These are phyloP conservation scores for Bradypodion ventrale DNA, from an alignment of 2,797 vertebrate genomes.

Conservation along the genomic window DNA sequence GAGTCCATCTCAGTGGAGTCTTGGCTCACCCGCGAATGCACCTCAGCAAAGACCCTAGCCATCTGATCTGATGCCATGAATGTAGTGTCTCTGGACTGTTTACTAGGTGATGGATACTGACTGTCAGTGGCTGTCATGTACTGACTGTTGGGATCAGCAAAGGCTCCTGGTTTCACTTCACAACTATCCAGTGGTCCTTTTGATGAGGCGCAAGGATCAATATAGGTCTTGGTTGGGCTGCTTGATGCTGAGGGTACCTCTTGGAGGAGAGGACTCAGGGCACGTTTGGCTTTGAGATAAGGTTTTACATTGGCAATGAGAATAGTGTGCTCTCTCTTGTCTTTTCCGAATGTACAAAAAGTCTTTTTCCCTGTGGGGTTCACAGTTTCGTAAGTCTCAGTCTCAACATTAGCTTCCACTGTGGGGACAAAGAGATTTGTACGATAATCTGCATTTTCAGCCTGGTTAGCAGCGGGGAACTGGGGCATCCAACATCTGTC, in stretches of 20 bases:
- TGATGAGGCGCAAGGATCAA: slow-evolving; percentile 87
- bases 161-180: slow-evolving; percentile 90
- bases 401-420: slow-evolving; percentile 93
- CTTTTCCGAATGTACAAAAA: slow-evolving; percentile 99
- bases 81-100: slow-evolving; percentile 89
- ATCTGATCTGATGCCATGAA: slow-evolving; percentile 90
- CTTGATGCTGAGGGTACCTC: slow-evolving; percentile 94
- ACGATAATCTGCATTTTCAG: slow-evolving; percentile 97
- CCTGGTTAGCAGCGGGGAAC: slow-evolving; percentile 92
- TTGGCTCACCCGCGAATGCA: slow-evolving; percentile 91
- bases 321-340: slow-evolving; percentile 98
- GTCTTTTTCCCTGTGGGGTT: slow-evolving; percentile 98
- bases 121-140: slow-evolving; percentile 82
- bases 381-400: slow-evolving; percentile 94
- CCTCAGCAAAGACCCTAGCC: slow-evolving; percentile 94
- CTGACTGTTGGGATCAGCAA: slow-evolving; percentile 90
- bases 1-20: slow-evolving; percentile 92
- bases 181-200: slow-evolving; percentile 93
- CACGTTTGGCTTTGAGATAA: slow-evolving; percentile 98
- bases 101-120: slow-evolving; percentile 89
- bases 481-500: slow-evolving; percentile 99
- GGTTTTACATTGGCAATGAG: slow-evolving; percentile 99
- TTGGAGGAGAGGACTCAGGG: slow-evolving; percentile 97
- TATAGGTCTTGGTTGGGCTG: slow-evolving; percentile 94
- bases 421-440: slow-evolving; percentile 98